Conservation (phyloP, 2,888 invertebrate genomes). For the Lymantria dispar region DNA sequence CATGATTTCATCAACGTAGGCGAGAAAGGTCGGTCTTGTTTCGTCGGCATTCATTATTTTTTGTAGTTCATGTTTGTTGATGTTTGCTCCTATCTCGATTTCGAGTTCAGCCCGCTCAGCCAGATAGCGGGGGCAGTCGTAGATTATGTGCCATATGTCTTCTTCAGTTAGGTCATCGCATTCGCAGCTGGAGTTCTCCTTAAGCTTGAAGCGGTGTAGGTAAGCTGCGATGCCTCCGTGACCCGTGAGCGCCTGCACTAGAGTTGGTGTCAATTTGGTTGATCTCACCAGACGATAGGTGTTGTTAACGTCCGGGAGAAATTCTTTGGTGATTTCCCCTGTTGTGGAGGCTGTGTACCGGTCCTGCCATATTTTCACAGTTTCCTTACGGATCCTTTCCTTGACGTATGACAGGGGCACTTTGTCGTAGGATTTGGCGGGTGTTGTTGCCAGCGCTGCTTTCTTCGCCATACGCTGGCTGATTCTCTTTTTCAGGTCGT, state of each 20-base stretch:
- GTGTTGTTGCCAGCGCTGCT: not conserved
- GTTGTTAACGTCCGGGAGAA: slow-evolving; percentile 1
- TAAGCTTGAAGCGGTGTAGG: slow-evolving; percentile 4
- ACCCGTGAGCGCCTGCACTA: slow-evolving; percentile 2
- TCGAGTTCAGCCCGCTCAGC: not conserved
- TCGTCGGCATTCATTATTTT: not conserved
- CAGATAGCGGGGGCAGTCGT: slow-evolving; percentile 2
- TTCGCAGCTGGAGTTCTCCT: slow-evolving; percentile 4
- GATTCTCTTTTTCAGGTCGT: slow-evolving; percentile 6
- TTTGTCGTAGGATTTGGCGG: not conserved
- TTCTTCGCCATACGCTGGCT: slow-evolving; percentile 8
- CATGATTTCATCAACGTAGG: no score
- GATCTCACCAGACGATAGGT: slow-evolving; percentile 1
- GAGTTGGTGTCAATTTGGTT: no score
- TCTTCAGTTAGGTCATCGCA: no score
- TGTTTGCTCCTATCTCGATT: not conserved
- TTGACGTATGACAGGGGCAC: slow-evolving; percentile 6
- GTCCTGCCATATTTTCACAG: slow-evolving; percentile 4
- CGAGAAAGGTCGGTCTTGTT: not conserved
- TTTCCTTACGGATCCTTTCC: slow-evolving; percentile 3
- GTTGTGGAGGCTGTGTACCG: slow-evolving; percentile 3
- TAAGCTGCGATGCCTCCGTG: slow-evolving; percentile 9
- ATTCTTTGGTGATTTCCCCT: slow-evolving; percentile 4
- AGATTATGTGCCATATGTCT: slow-evolving; percentile 1
- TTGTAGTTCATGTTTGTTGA: not conserved